Evolutionary conservation across 2,888 invertebrate genomes (phyloP), one percentile per base, ranked within the genome.

Genomic region (Habroteleia sp.): DNA sequence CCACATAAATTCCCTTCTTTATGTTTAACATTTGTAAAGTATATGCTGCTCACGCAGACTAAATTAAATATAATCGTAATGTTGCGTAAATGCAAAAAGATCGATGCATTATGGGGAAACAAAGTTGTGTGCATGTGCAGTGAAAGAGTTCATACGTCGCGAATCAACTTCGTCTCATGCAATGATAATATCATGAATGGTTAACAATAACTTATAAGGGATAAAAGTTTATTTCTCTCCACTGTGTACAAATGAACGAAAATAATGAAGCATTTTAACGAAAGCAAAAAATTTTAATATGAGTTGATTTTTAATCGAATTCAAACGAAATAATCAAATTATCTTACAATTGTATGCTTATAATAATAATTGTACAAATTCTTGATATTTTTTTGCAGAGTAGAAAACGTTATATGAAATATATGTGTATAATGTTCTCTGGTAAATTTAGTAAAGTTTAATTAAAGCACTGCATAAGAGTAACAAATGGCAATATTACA

Each of bases 31-130:
- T 66, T 66, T 35, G 73, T 35, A 52, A 52, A 60, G 25, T 73
- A 73, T 60, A 66, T 48, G 46, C 31, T 54, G 71, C 58, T 66
- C 73, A 54, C 60, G 73, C 60, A 39, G 44, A 37, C 50, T 52
- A 74, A 66, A 74, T 74, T 74, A 66, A 74, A 60, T 60, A 74
- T 74, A 60, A 66, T 62, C 52, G 68, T 27, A 62, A 73, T 66
- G 48, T 39, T 46, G 66, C 66, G 68, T 56, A 62, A 35, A 62
- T 44, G 60, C 52, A 42, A 42, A 31, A 25, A 42, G 62, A 74
- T 74, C 74, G 74, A 62, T 74, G 66, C 37, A 46, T 60, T 46
- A 63, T 71, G 46, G 52, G 52, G 68, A 68, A 56, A 41, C 31
- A 68, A 66, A 60, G 52, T 66, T 66, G 52, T 54, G 25, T 69